Evolutionary conservation across 2,888 invertebrate genomes (phyloP).

Genomic region (Parapristionchus giblindavisi): DNA sequence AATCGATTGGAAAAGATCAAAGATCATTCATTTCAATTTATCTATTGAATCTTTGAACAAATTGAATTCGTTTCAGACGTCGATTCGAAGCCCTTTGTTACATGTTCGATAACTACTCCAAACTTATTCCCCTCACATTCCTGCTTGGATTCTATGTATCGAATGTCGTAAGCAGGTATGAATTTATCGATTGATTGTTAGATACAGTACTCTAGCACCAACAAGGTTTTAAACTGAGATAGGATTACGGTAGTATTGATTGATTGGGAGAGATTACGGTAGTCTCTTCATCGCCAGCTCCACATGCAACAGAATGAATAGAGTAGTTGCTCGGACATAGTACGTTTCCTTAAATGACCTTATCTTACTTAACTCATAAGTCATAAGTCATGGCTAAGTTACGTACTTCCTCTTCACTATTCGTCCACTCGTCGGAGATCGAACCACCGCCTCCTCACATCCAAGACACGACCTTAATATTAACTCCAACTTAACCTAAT

Average conservation of each 20-base stretch:
- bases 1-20: no score
- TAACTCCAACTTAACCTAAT: neutral
- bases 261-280: no score
- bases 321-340: conserved; percentile 15
- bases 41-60: neutral
- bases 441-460: conserved; percentile 25
- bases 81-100: conserved; percentile 48
- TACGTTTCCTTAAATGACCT: conserved; percentile 20
- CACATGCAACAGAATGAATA: conserved; percentile 36
- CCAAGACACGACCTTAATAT: conserved; percentile 25
- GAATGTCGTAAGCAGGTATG: conserved; percentile 56
- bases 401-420: neutral
- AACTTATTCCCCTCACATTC: conserved; percentile 59
- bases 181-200: neutral
- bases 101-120: conserved; percentile 58
- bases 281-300: conserved; percentile 19
- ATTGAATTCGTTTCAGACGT: conserved; percentile 38
- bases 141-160: conserved; percentile 62
- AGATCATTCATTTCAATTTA: no score
- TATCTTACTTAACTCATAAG: neutral
- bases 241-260: neutral
- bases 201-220: neutral
- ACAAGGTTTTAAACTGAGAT: neutral
- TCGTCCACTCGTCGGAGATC: conserved; percentile 19
- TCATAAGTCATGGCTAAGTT: neutral